Percentiles rank a stretch among this genome's conserved stretches.
Evolutionary conservation across 2,797 vertebrate species (phyloP).

Genomic region (Pangasius sanitwongsei): DNA sequence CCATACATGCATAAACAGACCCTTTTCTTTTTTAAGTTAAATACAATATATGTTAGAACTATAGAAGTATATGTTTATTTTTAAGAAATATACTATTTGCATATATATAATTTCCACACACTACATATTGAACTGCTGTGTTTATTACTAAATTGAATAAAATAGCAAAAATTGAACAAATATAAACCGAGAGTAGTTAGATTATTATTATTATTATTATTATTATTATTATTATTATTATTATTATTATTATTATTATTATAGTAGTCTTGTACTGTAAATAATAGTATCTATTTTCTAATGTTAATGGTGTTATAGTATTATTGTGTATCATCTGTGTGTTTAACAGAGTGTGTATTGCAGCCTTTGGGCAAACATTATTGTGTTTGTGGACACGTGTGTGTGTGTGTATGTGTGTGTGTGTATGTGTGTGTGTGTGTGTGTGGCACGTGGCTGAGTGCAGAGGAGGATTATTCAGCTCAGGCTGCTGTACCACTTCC

Average conservation of each 20-base stretch:
- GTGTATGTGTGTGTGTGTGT: constrained; percentile 62
- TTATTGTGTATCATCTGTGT: neutral
- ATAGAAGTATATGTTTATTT: neutral
- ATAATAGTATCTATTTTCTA: neutral
- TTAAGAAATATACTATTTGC: neutral
- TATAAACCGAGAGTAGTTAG: too few species aligned
- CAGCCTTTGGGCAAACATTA: neutral
- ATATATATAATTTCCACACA: neutral
- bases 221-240: constrained; percentile 1
- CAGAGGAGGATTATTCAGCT: constrained; percentile 76
- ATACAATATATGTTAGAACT: neutral
- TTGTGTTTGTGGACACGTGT: constrained; percentile 10
- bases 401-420: constrained; percentile 54
- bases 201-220: neutral
- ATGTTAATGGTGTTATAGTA: neutral
- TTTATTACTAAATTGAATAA: neutral
- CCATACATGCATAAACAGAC: neutral
- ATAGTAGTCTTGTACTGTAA: neutral
- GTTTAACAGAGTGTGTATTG: neutral
- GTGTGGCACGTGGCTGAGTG: constrained; percentile 77
- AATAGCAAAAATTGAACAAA: neutral
- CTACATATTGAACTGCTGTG: neutral
- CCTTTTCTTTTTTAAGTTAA: neutral
- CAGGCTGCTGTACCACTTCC: constrained; percentile 80
- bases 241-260: neutral